Conservation (phyloP, 2,888 invertebrate genomes). For the Plebejus melissa region DNA sequence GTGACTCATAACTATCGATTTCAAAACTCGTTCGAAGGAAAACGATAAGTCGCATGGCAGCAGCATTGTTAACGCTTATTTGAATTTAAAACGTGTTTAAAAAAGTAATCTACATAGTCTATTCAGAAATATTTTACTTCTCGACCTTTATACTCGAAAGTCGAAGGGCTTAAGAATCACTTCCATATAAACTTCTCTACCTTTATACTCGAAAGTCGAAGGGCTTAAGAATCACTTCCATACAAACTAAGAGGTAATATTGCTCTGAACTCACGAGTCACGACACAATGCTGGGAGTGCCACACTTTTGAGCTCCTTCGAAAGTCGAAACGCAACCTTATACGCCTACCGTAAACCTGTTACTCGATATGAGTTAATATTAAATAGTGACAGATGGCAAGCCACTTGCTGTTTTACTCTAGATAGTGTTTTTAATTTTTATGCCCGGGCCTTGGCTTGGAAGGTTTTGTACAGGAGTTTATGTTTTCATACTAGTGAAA, state of each 20-base stretch:
- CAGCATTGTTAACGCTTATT: slow-evolving; percentile 4
- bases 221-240: too few species aligned
- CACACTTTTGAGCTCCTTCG: not conserved
- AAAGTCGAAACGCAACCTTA: not conserved
- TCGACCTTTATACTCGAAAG: too few species aligned
- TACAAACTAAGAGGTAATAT: too few species aligned
- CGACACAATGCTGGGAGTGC: not conserved
- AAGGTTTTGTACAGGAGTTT: too few species aligned
- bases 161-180: too few species aligned
- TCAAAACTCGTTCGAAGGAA: slow-evolving; percentile 8
- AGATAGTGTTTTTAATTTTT: not conserved
- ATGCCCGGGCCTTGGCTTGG: too few species aligned
- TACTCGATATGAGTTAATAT: not conserved
- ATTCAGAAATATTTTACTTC: not conserved
- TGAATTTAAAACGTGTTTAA: slow-evolving; percentile 5
- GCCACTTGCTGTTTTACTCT: not conserved
- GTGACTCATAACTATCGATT: slow-evolving; percentile 18
- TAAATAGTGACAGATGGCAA: not conserved
- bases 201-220: too few species aligned
- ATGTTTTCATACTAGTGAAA: too few species aligned
- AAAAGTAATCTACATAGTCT: not conserved
- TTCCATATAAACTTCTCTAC: too few species aligned
- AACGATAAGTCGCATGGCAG: slow-evolving; percentile 9
- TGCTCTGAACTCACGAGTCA: too few species aligned
- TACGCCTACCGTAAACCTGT: slow-evolving; percentile 5